Base-by-base conservation (phyloP, 2,113 vertebrate genomes). In the Tachuris rubrigastra region DNA sequence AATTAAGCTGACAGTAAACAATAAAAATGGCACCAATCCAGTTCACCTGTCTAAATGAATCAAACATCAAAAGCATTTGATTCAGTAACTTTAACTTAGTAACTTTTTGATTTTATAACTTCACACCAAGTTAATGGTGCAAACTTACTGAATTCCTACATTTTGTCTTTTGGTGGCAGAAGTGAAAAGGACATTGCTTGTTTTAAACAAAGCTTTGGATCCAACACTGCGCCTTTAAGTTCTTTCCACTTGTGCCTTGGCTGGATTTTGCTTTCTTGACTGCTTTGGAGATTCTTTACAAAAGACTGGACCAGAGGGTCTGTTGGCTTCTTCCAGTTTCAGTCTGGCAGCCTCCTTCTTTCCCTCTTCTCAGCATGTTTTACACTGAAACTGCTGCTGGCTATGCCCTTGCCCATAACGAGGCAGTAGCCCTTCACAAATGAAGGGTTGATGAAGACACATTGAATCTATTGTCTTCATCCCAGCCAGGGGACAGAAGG, bases 231-330 rank as follows among this genome's bases (percentile, higher is more conserved):
- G 2, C 13, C 35, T 81, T 77, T 42, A 83, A 85, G 12, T 83
- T 86, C 39, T 84, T 96, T 84, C 68, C 68, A 71, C 20, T 88
- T 90, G 75, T 90, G 83, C 37, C 76, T 93, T 87, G 95, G 90
- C 79, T 95, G 83, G 31, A 52, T 91, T 94, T 96, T 74, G 79
- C 42, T 89, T 69, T 59, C 85, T 88, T 72, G 47, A n/a, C 30
- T 90, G 47, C 24, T 87, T 74, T 95, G 75, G 67, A 49, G 14
- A 44, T 88, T 47, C 72, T 86, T 67, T 71, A 65, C 35, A 56
- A 47, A 75, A 80, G 65, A 19, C 21, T 67, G 39, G 16, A 47
- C 68, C 25, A 25, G 42, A 53, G 23, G 44, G 19, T 65, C 44
- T 44, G 6, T 66, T 60, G 65, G 42, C 52, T 71, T 77, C 44